Conservation (phyloP, 2,797 vertebrate genomes). For the Melanogrammus aeglefinus region DNA sequence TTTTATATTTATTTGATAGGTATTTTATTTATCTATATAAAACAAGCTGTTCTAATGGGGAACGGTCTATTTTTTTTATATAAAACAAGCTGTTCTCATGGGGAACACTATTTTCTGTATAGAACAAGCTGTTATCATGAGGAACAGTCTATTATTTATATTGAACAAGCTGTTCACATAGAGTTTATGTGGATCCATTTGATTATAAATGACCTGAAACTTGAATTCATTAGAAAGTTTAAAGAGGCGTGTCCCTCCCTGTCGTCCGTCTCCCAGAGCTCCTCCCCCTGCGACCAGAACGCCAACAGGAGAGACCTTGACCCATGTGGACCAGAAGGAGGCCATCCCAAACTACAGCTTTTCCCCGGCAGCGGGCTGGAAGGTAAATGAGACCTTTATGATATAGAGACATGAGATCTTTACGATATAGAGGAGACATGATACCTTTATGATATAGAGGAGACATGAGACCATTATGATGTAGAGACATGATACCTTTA, state of each 20-base stretch:
- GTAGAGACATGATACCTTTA: no score
- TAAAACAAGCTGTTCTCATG: no score
- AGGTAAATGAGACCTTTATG: constrained; percentile 41
- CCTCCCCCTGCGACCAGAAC: constrained; percentile 63
- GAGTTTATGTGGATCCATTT: no score
- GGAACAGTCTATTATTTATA: no score
- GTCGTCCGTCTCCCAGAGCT: not conserved
- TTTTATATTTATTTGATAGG: not conserved
- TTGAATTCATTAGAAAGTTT: not conserved
- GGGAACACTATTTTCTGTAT: no score
- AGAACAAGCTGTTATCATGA: no score
- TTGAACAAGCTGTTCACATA: no score
- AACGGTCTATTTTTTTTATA: no score
- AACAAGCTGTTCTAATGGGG: no score
- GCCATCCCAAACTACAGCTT: constrained; percentile 60
- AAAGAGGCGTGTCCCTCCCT: not conserved
- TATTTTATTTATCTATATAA: not conserved
- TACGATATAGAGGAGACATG: no score
- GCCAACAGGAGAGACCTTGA: constrained; percentile 68
- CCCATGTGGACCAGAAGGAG: constrained; percentile 54
- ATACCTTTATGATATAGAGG: no score
- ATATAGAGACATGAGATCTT: not conserved
- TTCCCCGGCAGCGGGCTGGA: constrained; percentile 70
- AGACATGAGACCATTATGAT: no score
- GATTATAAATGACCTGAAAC: not conserved